These are phyloP conservation scores for Pseudococcus jackbeardsleyi DNA, from an alignment of 2,888 invertebrate genomes.

Conservation along the genomic window DNA sequence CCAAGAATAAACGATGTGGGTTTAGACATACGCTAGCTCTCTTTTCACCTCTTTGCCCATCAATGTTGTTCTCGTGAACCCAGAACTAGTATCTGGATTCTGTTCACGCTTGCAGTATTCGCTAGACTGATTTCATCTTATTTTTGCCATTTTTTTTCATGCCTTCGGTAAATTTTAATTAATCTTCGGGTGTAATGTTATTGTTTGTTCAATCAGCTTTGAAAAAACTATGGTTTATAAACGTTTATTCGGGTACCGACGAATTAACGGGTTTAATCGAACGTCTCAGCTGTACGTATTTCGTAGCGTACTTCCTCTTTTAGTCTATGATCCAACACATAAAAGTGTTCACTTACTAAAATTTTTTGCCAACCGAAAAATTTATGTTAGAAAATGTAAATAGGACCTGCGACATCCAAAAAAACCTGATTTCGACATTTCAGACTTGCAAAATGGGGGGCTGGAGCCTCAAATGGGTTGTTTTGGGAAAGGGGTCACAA, in stretches of 20 bases:
- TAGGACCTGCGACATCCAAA: too few relatives aligned
- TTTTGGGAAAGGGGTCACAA: too few relatives aligned
- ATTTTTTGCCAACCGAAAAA: too few relatives aligned
- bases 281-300: neutral
- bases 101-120: neutral
- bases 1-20: constrained; percentile 16
- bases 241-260: neutral
- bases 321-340: too few relatives aligned
- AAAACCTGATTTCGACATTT: too few relatives aligned
- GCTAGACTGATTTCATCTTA: constrained; percentile 35
- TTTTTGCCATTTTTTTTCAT: constrained; percentile 4
- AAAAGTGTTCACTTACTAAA: too few relatives aligned
- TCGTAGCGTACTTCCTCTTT: constrained; percentile 29
- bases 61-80: neutral
- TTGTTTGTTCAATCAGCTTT: constrained; percentile 40
- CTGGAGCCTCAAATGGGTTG: too few relatives aligned
- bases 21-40: neutral
- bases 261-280: constrained; percentile 38
- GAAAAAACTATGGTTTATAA: neutral
- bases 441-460: too few relatives aligned
- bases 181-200: constrained; percentile 13
- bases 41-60: neutral
- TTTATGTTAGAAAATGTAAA: too few relatives aligned
- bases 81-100: neutral
- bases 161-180: constrained; percentile 4